Evolutionary conservation across 2,113 vertebrate species (phyloP).

Genomic region (Colius striatus): DNA sequence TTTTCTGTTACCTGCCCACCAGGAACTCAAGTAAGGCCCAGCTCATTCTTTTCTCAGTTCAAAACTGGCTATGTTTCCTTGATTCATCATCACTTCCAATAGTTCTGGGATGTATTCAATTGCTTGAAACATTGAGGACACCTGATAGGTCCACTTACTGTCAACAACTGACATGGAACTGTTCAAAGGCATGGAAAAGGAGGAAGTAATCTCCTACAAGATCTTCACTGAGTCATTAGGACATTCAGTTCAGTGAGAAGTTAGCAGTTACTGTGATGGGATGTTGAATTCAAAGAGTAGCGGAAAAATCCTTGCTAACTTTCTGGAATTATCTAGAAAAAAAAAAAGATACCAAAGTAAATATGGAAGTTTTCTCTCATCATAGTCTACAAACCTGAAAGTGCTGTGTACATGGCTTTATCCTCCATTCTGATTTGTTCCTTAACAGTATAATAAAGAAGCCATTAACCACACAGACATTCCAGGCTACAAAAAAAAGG

Average conservation of each 20-base stretch:
- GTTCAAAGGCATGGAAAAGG: background rate
- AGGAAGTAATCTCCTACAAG: background rate
- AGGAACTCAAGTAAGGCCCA: background rate
- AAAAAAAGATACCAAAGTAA: background rate
- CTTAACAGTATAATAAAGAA: background rate
- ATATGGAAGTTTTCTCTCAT: background rate
- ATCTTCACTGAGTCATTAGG: background rate
- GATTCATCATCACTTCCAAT: background rate
- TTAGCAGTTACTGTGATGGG: background rate
- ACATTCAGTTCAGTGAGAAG: background rate
- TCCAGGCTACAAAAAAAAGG: background rate
- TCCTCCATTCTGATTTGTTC: background rate
- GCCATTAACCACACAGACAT: background rate
- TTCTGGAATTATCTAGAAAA: background rate
- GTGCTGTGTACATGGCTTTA: background rate
- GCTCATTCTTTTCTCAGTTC: background rate
- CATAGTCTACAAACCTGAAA: background rate
- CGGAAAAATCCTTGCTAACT: background rate
- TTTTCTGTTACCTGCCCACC: background rate
- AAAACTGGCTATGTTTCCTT: background rate
- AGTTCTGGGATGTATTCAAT: background rate
- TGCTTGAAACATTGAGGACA: background rate
- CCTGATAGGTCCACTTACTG: background rate
- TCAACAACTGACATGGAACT: background rate
- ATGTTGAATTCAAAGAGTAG: background rate